Evolutionary conservation across 2,888 invertebrate genomes (phyloP), one percentile per base, ranked within the genome.

Genomic region (Piscicola geometra): DNA sequence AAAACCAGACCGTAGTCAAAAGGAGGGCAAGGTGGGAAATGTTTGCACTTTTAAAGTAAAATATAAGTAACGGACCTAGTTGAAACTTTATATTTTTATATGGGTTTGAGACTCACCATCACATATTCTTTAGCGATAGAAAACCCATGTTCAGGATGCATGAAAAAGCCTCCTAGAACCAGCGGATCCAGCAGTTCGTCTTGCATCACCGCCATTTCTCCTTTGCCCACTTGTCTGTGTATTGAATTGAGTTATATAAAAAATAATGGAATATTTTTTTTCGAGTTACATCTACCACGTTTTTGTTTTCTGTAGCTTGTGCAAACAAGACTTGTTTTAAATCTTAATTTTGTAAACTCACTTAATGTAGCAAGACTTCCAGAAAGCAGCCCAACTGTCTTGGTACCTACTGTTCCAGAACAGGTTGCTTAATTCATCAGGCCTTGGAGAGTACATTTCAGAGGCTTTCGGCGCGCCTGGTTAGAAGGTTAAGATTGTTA

Each of bases 111-210:
- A n/a, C 21, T 18, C 28, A 91, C 91, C 82, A 90, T 91, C 56
- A 93, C 88, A 0, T 94, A 91, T 78, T 89, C 89, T 18, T 89
- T 89, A 66, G 94, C 84, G 90, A 97, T 92, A 70, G 94, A 95
- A 79, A 95, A 91, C 0, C 96, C 96, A 74, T 89, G 88, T 0
- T 90, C 89, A 0, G 92, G 91, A 81, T 94, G 94, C 87, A 97
- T 91, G 68, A 78, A 75, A 50, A 76, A 80, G 1, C 64, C 79
- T 0, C 77, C 70, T 9, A 80, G 69, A 2, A 79, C 78, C 64
- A 75, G 73, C 0, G 79, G 77, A 41, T 78, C 77, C 67, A 76
- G 76, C 56, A 71, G 28, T 35, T 80, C 79, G 9, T 79, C 79
- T 21, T 78, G 77, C 25, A 76, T 52, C 2, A 79, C 47, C 30